Percentiles rank a stretch among this genome's conserved stretches.
phyloP scores from a whole-genome alignment of 2,113 vertebrate species.

The Callocephalon fimbriatum region DNA sequence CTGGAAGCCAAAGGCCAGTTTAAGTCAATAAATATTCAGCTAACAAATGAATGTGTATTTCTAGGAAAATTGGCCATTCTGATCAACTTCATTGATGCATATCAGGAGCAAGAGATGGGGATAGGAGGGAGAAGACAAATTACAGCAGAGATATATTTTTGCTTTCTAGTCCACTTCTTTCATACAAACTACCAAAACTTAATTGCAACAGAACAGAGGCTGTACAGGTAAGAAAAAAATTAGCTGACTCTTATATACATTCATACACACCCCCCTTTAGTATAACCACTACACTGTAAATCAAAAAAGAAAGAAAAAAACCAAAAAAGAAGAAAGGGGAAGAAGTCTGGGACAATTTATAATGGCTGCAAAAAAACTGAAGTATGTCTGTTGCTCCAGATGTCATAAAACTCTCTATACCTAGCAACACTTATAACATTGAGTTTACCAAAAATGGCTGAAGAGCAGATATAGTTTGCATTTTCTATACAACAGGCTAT shows the following conservation, averaged over 20 bases:
- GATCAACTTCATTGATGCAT: slow-evolving; percentile 63
- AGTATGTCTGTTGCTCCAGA: slow-evolving; percentile 84
- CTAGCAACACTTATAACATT: slow-evolving; percentile 99
- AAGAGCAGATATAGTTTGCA: slow-evolving; percentile 98
- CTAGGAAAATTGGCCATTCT: slow-evolving; percentile 45
- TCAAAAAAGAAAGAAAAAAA: slow-evolving; percentile 53
- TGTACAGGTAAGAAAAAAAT: slow-evolving; percentile 83
- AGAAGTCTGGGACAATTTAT: slow-evolving; percentile 81
- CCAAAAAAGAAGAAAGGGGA: slow-evolving; percentile 11
- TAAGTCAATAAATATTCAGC: slow-evolving; percentile 55
- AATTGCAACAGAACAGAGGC: slow-evolving; percentile 82
- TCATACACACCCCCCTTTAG: slow-evolving; percentile 84
- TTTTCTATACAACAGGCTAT: slow-evolving; percentile 99
- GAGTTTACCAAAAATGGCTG: slow-evolving; percentile 95
- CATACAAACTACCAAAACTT: slow-evolving; percentile 84
- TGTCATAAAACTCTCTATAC: slow-evolving; percentile 95
- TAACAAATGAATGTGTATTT: slow-evolving; percentile 27
- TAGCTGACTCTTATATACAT: slow-evolving; percentile 86
- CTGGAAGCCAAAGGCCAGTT: slow-evolving; percentile 69
- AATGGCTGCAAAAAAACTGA: slow-evolving; percentile 85
- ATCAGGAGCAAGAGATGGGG: slow-evolving; percentile 62
- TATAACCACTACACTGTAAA: slow-evolving; percentile 83
- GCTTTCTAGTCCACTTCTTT: slow-evolving; percentile 84
- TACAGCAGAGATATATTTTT: slow-evolving; percentile 78
- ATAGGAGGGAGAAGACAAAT: slow-evolving; percentile 67